These are phyloP conservation scores for Nomada fabriciana DNA, from an alignment of 2,888 invertebrate species.

Conservation along the genomic window DNA sequence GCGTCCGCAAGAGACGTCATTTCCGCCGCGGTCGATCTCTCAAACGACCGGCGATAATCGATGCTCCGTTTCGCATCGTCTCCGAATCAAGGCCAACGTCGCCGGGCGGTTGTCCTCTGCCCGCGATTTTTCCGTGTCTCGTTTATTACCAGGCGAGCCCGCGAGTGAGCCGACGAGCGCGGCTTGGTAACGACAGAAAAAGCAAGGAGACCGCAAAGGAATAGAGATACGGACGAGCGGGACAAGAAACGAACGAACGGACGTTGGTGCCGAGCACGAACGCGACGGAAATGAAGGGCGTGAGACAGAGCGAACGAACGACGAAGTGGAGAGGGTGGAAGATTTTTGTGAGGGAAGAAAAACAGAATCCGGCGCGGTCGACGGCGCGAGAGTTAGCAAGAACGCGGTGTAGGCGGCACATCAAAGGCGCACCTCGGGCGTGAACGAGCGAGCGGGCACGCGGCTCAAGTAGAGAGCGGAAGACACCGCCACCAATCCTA, in stretches of 20 bases:
- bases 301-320: not conserved
- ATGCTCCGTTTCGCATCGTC: slow-evolving; percentile 64
- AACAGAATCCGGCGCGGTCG: slow-evolving; percentile 55
- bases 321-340: slow-evolving; percentile 16
- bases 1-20: slow-evolving; percentile 56
- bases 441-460: slow-evolving; percentile 83
- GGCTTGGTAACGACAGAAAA: not conserved
- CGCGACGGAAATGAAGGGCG: not conserved
- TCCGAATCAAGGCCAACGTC: slow-evolving; percentile 63
- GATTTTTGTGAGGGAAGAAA: slow-evolving; percentile 63
- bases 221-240: slow-evolving; percentile 1
- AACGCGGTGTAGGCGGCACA: slow-evolving; percentile 82
- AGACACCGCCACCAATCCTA: slow-evolving; percentile 82
- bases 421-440: slow-evolving; percentile 83
- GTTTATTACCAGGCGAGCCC: slow-evolving; percentile 48
- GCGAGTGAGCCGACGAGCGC: slow-evolving; percentile 3
- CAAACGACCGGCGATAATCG: slow-evolving; percentile 69
- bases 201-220: not conserved
- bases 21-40: slow-evolving; percentile 63
- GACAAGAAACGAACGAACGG: not conserved
- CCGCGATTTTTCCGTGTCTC: slow-evolving; percentile 65
- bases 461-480: slow-evolving; percentile 83
- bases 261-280: not conserved
- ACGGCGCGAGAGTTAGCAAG: slow-evolving; percentile 78
- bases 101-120: slow-evolving; percentile 19